Conservation (phyloP, 1,140 invertebrate genomes). For the Hypsibius dujardini region DNA sequence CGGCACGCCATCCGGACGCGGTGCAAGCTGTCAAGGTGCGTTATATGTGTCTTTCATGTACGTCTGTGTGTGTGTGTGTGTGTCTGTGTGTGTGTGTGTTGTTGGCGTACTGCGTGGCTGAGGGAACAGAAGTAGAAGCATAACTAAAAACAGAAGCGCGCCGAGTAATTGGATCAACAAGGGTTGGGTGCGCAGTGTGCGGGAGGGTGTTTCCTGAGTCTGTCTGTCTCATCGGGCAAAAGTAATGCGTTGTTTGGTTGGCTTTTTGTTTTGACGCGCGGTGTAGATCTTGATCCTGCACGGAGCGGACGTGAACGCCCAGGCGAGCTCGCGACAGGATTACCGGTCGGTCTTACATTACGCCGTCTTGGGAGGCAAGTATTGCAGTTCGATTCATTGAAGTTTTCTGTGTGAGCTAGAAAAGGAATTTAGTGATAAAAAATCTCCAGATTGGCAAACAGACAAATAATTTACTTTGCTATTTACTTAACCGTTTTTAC, state of each 20-base stretch:
- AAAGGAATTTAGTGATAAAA: too few relatives aligned
- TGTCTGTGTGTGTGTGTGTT: too few relatives aligned
- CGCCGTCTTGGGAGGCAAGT: slow-evolving; percentile 48
- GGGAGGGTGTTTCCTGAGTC: background rate
- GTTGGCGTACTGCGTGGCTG: too few relatives aligned
- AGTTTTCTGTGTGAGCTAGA: too few relatives aligned
- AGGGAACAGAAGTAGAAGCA: too few relatives aligned
- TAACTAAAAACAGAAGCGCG: background rate
- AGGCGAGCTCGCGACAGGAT: slow-evolving; percentile 52
- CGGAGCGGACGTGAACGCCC: slow-evolving; percentile 61
- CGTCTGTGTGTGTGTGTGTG: too few relatives aligned
- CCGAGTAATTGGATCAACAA: background rate
- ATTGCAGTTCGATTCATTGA: too few relatives aligned
- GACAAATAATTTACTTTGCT: too few relatives aligned
- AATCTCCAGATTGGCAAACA: too few relatives aligned
- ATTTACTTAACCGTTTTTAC: too few relatives aligned
- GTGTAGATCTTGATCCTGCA: slow-evolving; percentile 46
- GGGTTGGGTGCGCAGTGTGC: background rate
- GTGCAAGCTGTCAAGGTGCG: slow-evolving; percentile 14
- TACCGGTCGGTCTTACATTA: slow-evolving; percentile 66
- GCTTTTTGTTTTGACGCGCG: background rate
- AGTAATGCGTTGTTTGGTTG: too few relatives aligned
- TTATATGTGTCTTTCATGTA: background rate
- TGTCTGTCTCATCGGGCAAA: background rate
- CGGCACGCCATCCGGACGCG: background rate